Percentiles rank a stretch among this genome's conserved stretches.
Conservation (phyloP, 2,113 vertebrate species). For the Ginglymostoma cirratum region DNA sequence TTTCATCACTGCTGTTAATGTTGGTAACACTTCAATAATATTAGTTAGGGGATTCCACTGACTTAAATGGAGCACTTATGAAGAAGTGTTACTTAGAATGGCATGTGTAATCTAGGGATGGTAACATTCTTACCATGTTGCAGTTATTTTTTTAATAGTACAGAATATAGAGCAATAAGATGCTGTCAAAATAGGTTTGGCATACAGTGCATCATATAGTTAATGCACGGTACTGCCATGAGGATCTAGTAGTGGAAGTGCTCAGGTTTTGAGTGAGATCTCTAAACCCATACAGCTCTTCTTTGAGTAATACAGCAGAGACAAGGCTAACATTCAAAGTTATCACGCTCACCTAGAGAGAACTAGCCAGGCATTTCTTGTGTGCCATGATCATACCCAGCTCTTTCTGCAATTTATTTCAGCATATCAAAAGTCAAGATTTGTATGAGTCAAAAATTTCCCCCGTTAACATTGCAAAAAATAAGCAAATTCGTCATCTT, state of each 20-base stretch:
- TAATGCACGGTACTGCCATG: neutral
- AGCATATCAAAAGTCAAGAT: neutral
- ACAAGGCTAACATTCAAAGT: neutral
- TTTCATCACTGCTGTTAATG: neutral
- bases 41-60: neutral
- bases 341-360: neutral
- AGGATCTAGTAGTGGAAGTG: neutral
- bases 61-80: neutral
- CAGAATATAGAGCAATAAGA: neutral
- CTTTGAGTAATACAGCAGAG: neutral
- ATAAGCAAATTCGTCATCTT: neutral
- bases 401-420: neutral
- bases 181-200: neutral
- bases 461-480: neutral
- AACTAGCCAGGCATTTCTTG: neutral
- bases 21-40: neutral
- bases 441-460: neutral
- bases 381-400: neutral
- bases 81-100: neutral
- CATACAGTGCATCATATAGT: neutral
- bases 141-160: neutral
- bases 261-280: neutral
- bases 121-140: neutral
- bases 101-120: neutral
- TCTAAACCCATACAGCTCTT: neutral